phyloP scores from a whole-genome alignment of 2,888 invertebrate genomes.

The Cerastis leucographa region DNA sequence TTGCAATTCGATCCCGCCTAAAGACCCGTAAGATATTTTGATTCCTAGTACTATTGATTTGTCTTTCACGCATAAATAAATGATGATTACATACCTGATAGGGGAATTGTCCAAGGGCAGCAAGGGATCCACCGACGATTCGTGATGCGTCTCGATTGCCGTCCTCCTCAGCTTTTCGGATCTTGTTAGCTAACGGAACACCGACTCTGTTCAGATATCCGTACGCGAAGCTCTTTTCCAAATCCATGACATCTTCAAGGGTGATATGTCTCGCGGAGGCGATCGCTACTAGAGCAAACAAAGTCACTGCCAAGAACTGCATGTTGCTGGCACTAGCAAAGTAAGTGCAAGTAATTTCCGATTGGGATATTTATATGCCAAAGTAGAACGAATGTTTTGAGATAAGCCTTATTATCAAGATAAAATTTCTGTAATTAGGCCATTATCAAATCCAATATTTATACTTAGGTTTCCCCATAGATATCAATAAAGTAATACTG shows the following conservation, averaged over 20 bases:
- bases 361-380: constrained; percentile 16
- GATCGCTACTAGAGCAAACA: constrained; percentile 57
- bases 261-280: constrained; percentile 50
- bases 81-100: constrained; percentile 59
- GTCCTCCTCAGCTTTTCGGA: constrained; percentile 58
- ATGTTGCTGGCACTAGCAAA: constrained; percentile 22
- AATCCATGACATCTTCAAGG: constrained; percentile 48
- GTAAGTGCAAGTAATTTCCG: neutral
- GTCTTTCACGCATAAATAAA: neutral
- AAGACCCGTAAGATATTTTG: too few species aligned
- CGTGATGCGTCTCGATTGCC: constrained; percentile 36
- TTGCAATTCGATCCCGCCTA: too few species aligned
- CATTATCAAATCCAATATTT: neutral
- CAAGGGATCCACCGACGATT: constrained; percentile 65
- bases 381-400: neutral
- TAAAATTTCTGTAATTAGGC: neutral
- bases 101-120: constrained; percentile 61
- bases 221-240: constrained; percentile 60
- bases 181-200: constrained; percentile 62
- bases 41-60: too few species aligned
- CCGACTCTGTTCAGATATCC: constrained; percentile 64
- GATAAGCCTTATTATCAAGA: constrained; percentile 4
- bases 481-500: neutral
- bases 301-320: constrained; percentile 39
- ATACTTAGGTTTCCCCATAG: constrained; percentile 7